Evolutionary conservation across 2,888 invertebrate species (phyloP).

Genomic region (Macropis europaea): DNA sequence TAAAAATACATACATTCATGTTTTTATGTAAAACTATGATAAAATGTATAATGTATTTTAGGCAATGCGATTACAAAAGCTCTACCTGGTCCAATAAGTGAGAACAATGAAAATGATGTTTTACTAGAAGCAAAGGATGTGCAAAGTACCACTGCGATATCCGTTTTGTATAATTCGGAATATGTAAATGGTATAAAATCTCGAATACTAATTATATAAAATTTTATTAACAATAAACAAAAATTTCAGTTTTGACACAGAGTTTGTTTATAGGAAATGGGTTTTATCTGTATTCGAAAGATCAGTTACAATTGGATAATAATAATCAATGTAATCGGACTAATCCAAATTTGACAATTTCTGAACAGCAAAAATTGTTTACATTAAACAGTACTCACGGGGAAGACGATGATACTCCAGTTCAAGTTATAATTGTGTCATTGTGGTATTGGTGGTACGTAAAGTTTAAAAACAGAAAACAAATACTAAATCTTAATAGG

Average conservation of each 20-base stretch:
- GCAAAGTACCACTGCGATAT: conserved; percentile 84
- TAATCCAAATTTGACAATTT: conserved; percentile 29
- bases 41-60: conserved; percentile 16
- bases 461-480: neutral
- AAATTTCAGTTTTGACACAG: neutral
- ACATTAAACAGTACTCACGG: conserved; percentile 25
- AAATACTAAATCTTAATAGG: conserved; percentile 65
- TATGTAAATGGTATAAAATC: conserved; percentile 84
- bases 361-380: neutral
- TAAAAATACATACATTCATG: neutral
- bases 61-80: conserved; percentile 50
- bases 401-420: conserved; percentile 81
- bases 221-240: neutral
- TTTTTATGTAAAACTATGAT: neutral
- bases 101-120: conserved; percentile 29
- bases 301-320: conserved; percentile 81
- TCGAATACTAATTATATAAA: neutral
- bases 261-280: conserved; percentile 84
- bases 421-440: conserved; percentile 87
- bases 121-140: conserved; percentile 65
- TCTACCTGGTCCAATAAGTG: conserved; percentile 21
- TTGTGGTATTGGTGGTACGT: conserved; percentile 89
- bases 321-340: conserved; percentile 78
- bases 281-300: conserved; percentile 86
- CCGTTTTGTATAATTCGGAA: conserved; percentile 87